These are phyloP conservation scores for Holacanthus passer DNA, from an alignment of 2,113 vertebrate species.

Conservation along the genomic window DNA sequence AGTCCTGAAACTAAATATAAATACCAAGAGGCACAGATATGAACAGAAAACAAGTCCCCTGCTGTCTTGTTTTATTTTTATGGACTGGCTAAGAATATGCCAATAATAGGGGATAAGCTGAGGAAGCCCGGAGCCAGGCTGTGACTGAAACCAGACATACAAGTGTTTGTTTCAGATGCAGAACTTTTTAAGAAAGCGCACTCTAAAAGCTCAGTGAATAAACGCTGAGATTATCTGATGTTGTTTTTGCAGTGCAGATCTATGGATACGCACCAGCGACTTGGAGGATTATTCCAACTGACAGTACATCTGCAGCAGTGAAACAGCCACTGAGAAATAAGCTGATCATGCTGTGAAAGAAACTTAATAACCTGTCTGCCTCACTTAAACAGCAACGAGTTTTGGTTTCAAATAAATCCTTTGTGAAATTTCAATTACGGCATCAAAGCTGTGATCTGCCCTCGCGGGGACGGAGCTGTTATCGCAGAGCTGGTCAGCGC, in stretches of 20 bases:
- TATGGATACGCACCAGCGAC: conserved; percentile 12
- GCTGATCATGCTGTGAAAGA: conserved; percentile 66
- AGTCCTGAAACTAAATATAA: conserved; percentile 24
- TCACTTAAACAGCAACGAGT: conserved; percentile 64
- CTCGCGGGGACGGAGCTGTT: conserved; percentile 55
- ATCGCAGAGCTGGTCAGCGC: conserved; percentile 38
- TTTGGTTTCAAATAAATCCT: conserved; percentile 70
- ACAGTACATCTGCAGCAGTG: conserved; percentile 68
- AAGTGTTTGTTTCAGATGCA: background rate
- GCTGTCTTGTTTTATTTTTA: conserved; percentile 40
- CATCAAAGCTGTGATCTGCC: conserved; percentile 60
- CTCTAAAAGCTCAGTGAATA: conserved; percentile 3
- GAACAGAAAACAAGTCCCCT: conserved; percentile 21
- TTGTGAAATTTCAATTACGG: conserved; percentile 78
- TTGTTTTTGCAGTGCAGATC: conserved; percentile 26
- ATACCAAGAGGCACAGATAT: conserved; percentile 19
- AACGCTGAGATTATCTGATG: conserved; percentile 24
- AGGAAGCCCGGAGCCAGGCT: background rate
- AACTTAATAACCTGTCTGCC: conserved; percentile 77
- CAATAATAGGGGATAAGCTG: background rate
- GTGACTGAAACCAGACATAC: background rate
- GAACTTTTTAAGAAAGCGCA: background rate
- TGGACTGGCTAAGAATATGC: conserved; percentile 16
- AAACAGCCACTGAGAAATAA: conserved; percentile 66
- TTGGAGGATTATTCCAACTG: conserved; percentile 69